Evolutionary conservation across 2,888 invertebrate genomes (phyloP).

Genomic region (Formica aserva): DNA sequence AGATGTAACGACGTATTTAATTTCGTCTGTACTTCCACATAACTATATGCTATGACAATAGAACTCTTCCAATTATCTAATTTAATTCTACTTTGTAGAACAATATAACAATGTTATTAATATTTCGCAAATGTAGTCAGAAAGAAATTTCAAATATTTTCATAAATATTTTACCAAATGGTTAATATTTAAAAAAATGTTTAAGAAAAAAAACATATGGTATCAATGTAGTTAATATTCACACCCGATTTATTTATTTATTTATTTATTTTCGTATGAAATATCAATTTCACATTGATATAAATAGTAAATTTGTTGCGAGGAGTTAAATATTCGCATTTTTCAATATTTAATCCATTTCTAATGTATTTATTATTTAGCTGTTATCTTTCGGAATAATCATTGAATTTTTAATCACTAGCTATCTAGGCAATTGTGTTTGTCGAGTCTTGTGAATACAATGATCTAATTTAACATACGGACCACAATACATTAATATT

Average conservation of each 20-base stretch:
- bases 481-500: neutral
- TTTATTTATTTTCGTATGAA: neutral
- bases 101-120: neutral
- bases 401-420: neutral
- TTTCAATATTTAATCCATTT: neutral
- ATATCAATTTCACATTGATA: neutral
- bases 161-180: neutral
- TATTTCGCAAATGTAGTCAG: neutral
- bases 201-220: neutral
- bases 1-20: neutral
- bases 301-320: neutral
- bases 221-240: neutral
- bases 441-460: neutral
- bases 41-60: neutral
- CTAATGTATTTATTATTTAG: conserved; percentile 2
- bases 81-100: neutral
- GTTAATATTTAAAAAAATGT: neutral
- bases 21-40: neutral
- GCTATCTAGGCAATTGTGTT: neutral
- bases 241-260: neutral
- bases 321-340: neutral
- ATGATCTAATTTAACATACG: neutral
- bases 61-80: neutral
- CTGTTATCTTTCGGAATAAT: neutral
- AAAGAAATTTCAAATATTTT: conserved; percentile 1